Conservation (phyloP, 2,888 invertebrate genomes). For the Zele albiditarsus region DNA sequence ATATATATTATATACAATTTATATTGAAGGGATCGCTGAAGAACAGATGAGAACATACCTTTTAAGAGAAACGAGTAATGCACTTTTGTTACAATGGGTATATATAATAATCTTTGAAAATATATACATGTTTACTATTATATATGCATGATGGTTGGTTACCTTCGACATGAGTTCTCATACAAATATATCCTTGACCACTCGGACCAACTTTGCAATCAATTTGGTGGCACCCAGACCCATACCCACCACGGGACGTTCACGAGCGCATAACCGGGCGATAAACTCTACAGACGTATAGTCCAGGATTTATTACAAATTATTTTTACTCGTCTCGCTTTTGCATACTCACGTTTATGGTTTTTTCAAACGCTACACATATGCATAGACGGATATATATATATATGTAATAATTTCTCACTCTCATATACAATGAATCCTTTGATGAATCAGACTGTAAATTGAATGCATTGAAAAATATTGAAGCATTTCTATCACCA, state of each 20-base stretch:
- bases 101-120: neutral
- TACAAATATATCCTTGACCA: conserved; percentile 38
- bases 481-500: no score
- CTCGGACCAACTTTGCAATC: conserved; percentile 37
- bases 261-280: conserved; percentile 30
- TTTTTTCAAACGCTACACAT: conserved; percentile 22
- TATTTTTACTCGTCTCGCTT: conserved; percentile 29
- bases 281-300: conserved; percentile 26
- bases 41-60: neutral
- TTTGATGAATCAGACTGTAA: neutral
- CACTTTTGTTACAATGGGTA: neutral
- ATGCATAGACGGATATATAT: neutral
- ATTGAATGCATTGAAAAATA: neutral
- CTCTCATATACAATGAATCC: neutral
- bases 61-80: neutral
- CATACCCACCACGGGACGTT: conserved; percentile 31
- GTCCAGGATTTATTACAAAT: conserved; percentile 32
- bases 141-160: conserved; percentile 1
- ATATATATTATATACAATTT: neutral
- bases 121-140: neutral
- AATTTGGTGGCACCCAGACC: conserved; percentile 38
- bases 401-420: neutral
- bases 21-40: neutral
- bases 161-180: neutral
- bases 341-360: neutral